Base-by-base conservation (phyloP, 1,140 invertebrate genomes). In the Drosophila mayri region DNA sequence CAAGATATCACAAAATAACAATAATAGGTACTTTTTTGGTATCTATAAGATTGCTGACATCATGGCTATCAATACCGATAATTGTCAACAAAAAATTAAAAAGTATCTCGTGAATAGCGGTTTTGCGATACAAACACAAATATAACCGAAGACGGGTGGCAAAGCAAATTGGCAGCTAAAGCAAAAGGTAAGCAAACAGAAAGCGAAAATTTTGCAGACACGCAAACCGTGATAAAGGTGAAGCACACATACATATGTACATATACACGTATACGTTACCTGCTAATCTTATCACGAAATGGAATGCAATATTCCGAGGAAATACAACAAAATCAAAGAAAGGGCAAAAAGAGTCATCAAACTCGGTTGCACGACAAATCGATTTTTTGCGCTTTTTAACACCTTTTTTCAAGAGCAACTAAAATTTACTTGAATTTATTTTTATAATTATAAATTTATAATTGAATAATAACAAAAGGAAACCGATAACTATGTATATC, bases 301-400 rank as follows among this genome's bases (percentile, higher is more conserved):
- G 76, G 65, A 79, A 79, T 78, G 76, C 75, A 77, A 72, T 72
- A 54, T 70, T 44, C 46, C 44, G 14, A 18, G 20, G 66, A 32
- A 52, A 52, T 43, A 52, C 37, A 64, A 38, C 20, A 50, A 70
- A 70, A 44, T n/a, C 66, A 70, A 35, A 30, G 38, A 52, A 37
- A 54, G 30, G 10, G 10, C 14, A 38, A 38, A 38, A 38, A 67
- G 22, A 70, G 66, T 70, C 62, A 67, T 52, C 66, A 22, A 41
- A 63, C 32, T 46, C 12, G 7, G 25, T 54, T 38, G 63, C 66
- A 54, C 28, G 32, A 54, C 35, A 70, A 70, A 70, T 70, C 66
- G 61, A 70, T 65, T 61, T 60, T 35, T 12, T 11, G 55, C 12
- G 30, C 11, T 41, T 35, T 62, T 32, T 11, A 60, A 60, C 18